phyloP scores from a whole-genome alignment of 2,888 invertebrate genomes.

The Apamea sordens region DNA sequence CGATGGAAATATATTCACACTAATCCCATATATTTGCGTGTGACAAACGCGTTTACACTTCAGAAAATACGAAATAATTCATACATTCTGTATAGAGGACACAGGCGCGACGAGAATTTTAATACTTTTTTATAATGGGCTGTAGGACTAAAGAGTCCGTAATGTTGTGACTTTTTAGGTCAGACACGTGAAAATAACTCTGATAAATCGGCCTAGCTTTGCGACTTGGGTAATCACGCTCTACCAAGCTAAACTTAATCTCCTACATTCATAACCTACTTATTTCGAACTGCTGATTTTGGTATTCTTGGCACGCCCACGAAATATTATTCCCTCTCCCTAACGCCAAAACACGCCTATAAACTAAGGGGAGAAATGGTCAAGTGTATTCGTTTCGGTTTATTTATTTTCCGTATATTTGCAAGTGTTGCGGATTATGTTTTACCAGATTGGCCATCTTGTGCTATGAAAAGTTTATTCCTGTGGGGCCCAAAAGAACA shows the following conservation, averaged over 20 bases:
- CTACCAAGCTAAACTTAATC: constrained; percentile 41
- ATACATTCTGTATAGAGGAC: constrained; percentile 25
- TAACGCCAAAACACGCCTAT: constrained; percentile 40
- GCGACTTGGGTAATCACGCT: constrained; percentile 30
- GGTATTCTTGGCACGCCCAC: constrained; percentile 50
- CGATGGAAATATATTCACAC: constrained; percentile 53
- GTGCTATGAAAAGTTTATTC: background rate
- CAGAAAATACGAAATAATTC: constrained; percentile 38
- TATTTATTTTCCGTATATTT: constrained; percentile 46
- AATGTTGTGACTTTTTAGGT: constrained; percentile 9
- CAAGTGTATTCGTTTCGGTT: constrained; percentile 41
- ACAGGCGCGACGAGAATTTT: constrained; percentile 34
- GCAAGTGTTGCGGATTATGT: constrained; percentile 31
- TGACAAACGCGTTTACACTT: constrained; percentile 58
- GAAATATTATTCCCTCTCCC: constrained; percentile 34
- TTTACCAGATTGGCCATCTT: constrained; percentile 7
- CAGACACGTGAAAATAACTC: constrained; percentile 30
- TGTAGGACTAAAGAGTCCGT: background rate
- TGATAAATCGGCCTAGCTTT: constrained; percentile 34
- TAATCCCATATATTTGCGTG: constrained; percentile 52
- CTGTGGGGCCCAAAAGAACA: too few species aligned
- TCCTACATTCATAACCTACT: constrained; percentile 55
- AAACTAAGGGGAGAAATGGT: constrained; percentile 26
- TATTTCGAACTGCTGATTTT: constrained; percentile 48
- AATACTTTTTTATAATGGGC: constrained; percentile 3